Evolutionary conservation across 1,140 invertebrate species (phyloP), one percentile per base, ranked within the genome.

Genomic region (Heliconius nattereri): DNA sequence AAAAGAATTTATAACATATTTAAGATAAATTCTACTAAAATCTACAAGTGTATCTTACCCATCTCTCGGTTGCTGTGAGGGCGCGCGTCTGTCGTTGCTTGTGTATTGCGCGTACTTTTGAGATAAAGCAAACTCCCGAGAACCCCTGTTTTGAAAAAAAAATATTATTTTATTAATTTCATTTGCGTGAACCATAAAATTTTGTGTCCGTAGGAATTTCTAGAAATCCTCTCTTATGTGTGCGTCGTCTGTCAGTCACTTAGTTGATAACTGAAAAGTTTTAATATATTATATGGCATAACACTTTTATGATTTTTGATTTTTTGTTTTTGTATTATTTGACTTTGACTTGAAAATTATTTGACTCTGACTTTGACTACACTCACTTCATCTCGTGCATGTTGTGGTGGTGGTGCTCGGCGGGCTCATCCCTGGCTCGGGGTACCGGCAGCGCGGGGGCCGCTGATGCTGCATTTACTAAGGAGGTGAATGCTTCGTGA

Each of bases 391-490:
- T 66, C 23, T 66, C 60, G 26, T 66, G 83, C 86, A 89, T 85
- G 52, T 79, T 88, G 77, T 84, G 89, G 73, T 60, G 90, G 85
- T 79, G 81, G 16, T 77, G 83, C 86, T 94, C 7, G 83, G 83
- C 71, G 88, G 84, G 82, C 19, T 89, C 89, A 19, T 95, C 84
- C 8, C 94, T 84, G 9, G 93, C 86, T 83, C 96, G 95, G 1
- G 98, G 98, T 70, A 98, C 97, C 2, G 97, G 97, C 84, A 98
- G 88, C 88, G 97, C 97, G 0, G 97, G 97, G 85, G 98, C 97
- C 83, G 97, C 96, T 1, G 97, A 97, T 19, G 98, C 98, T 8
- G 98, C 97, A 87, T 98, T 98, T 2, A 98, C 98, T 37, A 98
- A 94, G 71, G 97, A 97, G 20, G 97, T 96, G 86, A 98, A 96